A percentile compares a stretch with the other conserved stretches of the same genome.
Evolutionary conservation across 2,113 vertebrate genomes (phyloP).

Genomic region (Daubentonia madagascariensis): DNA sequence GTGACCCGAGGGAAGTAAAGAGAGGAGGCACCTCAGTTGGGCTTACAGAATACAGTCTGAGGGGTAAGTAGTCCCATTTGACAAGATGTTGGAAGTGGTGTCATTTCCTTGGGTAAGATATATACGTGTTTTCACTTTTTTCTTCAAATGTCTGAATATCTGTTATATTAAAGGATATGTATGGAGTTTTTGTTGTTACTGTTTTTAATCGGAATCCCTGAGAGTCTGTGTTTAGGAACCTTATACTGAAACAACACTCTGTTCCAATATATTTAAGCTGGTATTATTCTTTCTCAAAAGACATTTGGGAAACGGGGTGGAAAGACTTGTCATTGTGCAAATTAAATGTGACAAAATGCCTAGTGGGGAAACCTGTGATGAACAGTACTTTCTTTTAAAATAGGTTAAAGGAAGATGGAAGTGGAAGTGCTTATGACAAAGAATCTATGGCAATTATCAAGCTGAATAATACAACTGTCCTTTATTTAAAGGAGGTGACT

Average conservation of each 20-base stretch:
- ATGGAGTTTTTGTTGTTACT: background rate
- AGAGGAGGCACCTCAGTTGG: background rate
- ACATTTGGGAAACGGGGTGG: background rate
- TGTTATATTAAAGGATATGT: background rate
- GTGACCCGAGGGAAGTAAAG: background rate
- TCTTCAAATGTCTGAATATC: background rate
- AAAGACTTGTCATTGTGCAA: slow-evolving; percentile 11
- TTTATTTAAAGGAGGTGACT: slow-evolving; percentile 99
- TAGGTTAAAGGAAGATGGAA: slow-evolving; percentile 97
- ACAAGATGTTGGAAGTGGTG: background rate
- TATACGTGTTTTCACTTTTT: background rate
- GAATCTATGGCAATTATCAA: slow-evolving; percentile 99
- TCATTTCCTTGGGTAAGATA: background rate
- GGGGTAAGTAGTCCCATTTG: background rate
- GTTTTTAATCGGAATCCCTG: background rate
- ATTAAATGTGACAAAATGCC: background rate
- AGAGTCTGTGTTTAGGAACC: background rate
- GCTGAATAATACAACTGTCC: slow-evolving; percentile 99
- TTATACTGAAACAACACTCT: background rate
- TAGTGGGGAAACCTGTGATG: background rate
- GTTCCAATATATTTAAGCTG: background rate
- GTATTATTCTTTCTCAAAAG: slow-evolving; percentile 6
- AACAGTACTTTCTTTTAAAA: slow-evolving; percentile 58
- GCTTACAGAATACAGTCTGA: background rate
- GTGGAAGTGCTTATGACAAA: slow-evolving; percentile 98